Percentiles rank a stretch among this genome's conserved stretches.
Conservation (phyloP, 1,140 invertebrate species). For the Amyelois transitella region DNA sequence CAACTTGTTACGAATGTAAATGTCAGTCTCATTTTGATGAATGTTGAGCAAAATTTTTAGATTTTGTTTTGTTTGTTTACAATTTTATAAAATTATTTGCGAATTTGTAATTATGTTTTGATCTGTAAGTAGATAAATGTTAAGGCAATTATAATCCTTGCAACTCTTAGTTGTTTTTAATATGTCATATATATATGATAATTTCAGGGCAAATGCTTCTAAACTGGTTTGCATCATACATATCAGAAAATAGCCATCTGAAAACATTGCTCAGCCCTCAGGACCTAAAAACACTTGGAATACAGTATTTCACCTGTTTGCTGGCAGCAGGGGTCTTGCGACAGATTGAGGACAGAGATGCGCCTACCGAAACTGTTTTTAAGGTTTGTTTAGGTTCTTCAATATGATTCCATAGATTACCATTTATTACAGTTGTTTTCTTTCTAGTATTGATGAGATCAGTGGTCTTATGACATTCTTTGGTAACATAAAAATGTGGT, state of each 20-base stretch:
- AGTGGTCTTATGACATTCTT: too few species aligned
- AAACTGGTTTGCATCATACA: conserved; percentile 90
- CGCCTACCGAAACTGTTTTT: conserved; percentile 80
- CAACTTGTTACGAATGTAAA: background rate
- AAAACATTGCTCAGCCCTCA: conserved; percentile 77
- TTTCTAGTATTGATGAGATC: too few species aligned
- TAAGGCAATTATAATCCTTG: too few species aligned
- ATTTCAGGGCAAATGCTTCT: conserved; percentile 90
- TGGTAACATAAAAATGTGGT: too few species aligned
- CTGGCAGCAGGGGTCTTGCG: conserved; percentile 89
- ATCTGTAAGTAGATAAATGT: background rate
- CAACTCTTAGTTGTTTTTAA: too few species aligned
- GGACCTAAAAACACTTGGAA: conserved; percentile 83
- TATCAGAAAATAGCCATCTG: conserved; percentile 81
- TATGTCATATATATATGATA: too few species aligned
- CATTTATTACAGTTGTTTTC: too few species aligned
- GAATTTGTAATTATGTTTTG: background rate
- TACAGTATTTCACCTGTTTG: conserved; percentile 91
- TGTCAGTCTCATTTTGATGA: background rate
- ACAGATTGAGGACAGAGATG: conserved; percentile 83
- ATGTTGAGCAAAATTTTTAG: too few species aligned
- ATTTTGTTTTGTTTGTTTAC: background rate
- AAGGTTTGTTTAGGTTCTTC: conserved; percentile 74
- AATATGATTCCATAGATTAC: background rate
- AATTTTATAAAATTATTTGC: background rate